A percentile compares a stretch with the other conserved stretches of the same genome.
phyloP scores from a whole-genome alignment of 2,113 vertebrate species.

The Ptilonorhynchus violaceus region DNA sequence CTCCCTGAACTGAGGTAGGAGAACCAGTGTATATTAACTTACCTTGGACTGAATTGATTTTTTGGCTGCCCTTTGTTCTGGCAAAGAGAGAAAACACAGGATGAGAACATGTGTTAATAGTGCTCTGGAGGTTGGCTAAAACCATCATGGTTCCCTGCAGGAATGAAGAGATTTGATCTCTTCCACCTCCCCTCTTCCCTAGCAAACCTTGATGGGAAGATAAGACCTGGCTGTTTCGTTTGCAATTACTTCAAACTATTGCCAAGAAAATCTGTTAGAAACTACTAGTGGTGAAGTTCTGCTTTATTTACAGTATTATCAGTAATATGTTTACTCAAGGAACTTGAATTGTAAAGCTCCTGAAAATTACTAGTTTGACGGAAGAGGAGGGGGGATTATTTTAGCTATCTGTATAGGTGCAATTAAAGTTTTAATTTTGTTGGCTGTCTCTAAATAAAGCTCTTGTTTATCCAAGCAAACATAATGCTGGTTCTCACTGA shows the following conservation, averaged over 20 bases:
- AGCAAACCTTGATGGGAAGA: not conserved
- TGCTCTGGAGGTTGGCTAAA: constrained; percentile 6
- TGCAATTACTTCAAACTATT: constrained; percentile 13
- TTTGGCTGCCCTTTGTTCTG: constrained; percentile 37
- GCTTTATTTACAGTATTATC: not conserved
- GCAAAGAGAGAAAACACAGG: not conserved
- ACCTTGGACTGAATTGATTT: constrained; percentile 2
- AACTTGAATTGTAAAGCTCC: not conserved
- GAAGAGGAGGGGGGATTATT: not conserved
- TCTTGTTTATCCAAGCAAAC: not conserved
- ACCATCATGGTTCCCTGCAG: not conserved
- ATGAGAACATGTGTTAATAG: not conserved
- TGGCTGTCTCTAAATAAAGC: not conserved
- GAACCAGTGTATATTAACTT: not conserved
- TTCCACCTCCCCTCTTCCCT: not conserved
- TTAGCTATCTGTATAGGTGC: not conserved
- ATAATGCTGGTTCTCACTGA: not conserved
- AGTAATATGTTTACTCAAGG: not conserved
- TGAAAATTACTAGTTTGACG: not conserved
- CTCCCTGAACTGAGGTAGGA: not conserved
- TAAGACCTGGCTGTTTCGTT: constrained; percentile 32
- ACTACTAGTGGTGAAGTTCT: not conserved
- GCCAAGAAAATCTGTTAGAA: constrained; percentile 27
- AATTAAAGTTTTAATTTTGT: not conserved
- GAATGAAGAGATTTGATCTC: not conserved